phyloP scores from a whole-genome alignment of 2,888 invertebrate genomes.

The Pandemis heparana region DNA sequence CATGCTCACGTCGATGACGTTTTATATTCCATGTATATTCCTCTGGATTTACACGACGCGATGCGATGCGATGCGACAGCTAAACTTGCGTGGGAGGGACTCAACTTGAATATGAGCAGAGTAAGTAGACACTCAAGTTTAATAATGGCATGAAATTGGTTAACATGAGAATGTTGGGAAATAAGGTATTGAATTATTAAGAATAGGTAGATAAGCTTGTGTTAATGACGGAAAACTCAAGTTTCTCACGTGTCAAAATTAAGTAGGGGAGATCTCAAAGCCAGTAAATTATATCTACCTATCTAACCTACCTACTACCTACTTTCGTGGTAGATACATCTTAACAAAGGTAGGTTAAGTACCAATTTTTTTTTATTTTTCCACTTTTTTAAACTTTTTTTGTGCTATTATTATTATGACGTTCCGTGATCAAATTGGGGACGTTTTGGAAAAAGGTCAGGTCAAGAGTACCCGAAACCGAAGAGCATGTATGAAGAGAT shows the following conservation, averaged over 20 bases:
- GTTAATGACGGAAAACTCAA: background rate
- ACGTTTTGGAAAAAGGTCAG: too few relatives aligned
- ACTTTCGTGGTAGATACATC: too few relatives aligned
- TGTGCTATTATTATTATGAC: too few relatives aligned
- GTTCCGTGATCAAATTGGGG: too few relatives aligned
- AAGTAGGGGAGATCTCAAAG: background rate
- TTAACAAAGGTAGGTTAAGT: too few relatives aligned
- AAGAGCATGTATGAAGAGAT: too few relatives aligned
- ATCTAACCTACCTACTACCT: too few relatives aligned
- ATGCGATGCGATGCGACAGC: conserved; percentile 6
- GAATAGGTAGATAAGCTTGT: background rate
- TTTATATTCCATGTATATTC: conserved; percentile 24
- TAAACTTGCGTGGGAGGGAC: conserved; percentile 24
- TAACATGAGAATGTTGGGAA: conserved; percentile 13
- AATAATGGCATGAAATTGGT: conserved; percentile 27
- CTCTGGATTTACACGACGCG: conserved; percentile 23
- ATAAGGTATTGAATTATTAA: background rate
- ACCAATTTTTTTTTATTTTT: too few relatives aligned
- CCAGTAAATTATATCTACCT: background rate
- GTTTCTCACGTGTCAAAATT: background rate
- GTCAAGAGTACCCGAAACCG: too few relatives aligned
- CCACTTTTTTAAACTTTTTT: too few relatives aligned
- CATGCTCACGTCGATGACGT: conserved; percentile 18
- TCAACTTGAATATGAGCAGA: conserved; percentile 13
- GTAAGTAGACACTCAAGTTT: conserved; percentile 26